phyloP scores from a whole-genome alignment of 2,113 vertebrate genomes.

The Bos javanicus region DNA sequence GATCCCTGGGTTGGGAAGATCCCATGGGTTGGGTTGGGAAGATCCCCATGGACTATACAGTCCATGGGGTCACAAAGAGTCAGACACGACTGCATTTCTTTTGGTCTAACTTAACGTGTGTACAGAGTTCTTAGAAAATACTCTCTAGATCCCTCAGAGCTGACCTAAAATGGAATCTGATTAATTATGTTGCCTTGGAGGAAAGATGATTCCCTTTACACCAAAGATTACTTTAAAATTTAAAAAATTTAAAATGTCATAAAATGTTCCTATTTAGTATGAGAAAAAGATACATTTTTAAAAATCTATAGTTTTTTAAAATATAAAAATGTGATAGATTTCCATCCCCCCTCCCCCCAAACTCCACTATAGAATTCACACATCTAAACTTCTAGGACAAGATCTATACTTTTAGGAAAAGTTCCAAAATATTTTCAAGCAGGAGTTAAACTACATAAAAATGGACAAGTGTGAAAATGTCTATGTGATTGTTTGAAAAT shows the following conservation, averaged over 20 bases:
- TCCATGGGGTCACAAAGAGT: neutral
- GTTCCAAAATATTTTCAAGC: neutral
- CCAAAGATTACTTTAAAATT: slow-evolving; percentile 15
- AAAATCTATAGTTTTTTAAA: neutral
- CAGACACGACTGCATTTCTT: neutral
- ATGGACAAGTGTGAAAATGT: neutral
- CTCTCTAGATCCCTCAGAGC: neutral
- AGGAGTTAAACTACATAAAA: neutral
- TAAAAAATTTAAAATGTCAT: slow-evolving; percentile 26
- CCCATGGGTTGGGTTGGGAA: neutral
- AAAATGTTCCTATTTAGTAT: neutral
- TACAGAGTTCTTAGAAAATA: slow-evolving; percentile 16
- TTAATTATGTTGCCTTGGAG: slow-evolving; percentile 55
- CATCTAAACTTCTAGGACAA: neutral
- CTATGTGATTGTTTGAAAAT: neutral
- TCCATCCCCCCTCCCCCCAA: neutral
- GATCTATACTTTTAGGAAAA: neutral
- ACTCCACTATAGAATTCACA: neutral
- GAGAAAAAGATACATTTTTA: neutral
- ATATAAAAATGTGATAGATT: neutral
- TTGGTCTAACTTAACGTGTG: neutral
- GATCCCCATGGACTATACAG: neutral
- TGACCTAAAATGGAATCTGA: slow-evolving; percentile 34
- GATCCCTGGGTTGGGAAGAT: neutral
- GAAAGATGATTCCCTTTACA: slow-evolving; percentile 2